Evolutionary conservation across 2,797 vertebrate genomes (phyloP).

Genomic region (Anniella stebbinsi): DNA sequence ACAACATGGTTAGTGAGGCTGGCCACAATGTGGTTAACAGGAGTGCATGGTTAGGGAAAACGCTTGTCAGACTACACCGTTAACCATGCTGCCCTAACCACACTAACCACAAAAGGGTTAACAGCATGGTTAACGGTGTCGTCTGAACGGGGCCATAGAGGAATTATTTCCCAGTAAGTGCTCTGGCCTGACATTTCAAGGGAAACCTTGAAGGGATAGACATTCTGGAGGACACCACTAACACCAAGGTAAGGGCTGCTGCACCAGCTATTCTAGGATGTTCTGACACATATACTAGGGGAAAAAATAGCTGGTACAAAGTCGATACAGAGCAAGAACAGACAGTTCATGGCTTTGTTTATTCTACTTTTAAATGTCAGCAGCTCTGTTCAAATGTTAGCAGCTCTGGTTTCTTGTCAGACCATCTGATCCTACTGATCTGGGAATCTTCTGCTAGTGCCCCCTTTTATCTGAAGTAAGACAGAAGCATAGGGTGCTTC

Average conservation of each 20-base stretch:
- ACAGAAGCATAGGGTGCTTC: neutral
- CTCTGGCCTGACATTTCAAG: neutral
- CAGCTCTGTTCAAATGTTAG: neutral
- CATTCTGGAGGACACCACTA: neutral
- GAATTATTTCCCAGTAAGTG: neutral
- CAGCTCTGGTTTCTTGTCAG: neutral
- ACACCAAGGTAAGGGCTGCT: neutral
- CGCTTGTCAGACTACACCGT: too few relatives aligned
- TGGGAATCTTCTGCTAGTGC: neutral
- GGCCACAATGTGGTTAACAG: too few relatives aligned
- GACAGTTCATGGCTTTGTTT: neutral
- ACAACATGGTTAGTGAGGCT: too few relatives aligned
- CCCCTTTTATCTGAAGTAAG: neutral
- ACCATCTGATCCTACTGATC: neutral
- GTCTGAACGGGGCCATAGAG: too few relatives aligned
- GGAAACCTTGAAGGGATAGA: neutral
- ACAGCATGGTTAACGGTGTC: too few relatives aligned
- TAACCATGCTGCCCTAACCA: too few relatives aligned
- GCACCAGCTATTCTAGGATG: neutral
- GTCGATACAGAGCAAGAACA: neutral
- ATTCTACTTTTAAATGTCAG: neutral
- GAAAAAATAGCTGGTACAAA: neutral
- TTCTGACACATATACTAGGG: neutral
- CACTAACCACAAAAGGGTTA: too few relatives aligned
- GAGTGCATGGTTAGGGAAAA: too few relatives aligned